Base-by-base conservation (phyloP, 2,113 vertebrate genomes). In the Microtus pennsylvanicus region DNA sequence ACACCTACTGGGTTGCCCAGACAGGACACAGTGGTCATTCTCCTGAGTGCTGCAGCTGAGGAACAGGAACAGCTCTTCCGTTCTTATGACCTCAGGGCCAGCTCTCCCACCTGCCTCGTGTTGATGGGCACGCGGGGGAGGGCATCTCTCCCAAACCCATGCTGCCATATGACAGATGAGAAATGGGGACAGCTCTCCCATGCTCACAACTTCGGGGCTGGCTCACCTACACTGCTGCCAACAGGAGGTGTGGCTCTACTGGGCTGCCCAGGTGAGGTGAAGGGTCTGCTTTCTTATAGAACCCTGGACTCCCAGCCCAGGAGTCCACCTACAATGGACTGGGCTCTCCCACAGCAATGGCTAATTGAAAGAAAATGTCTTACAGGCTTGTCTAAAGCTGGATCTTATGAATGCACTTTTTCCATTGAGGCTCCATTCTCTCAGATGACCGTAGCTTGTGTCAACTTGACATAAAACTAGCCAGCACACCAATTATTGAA, bases 401-500 rank as follows among this genome's bases (percentile, higher is more conserved):
- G n/a, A 74, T 38, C 9, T 74, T 42, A 74, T 11, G 58, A 65
- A 11, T 14, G 26, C 3, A 30, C 19, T 65, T 85, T 85, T 58
- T 45, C 38, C n/a, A 42, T 5, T 42, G 55, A 83, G 55, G 12
- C 22, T 61, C 35, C 55, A 61, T 38, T 14, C 24, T 42, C 58
- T 85, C 24, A 65, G 81, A 45, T 45, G 81, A 85, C 81, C 17
- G 12, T 13, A 45, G 55, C 81, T 63, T 63, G 38, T 85, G 58
- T 45, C 81, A 85, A 85, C 13, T 45, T 65, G 58, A 65, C 26
- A 45, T 85, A 63, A 85, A 77, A 47, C 26, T 30, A 77, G 75
- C 13, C 45, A 47, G 75, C 45, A 77, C 45, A 50, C 24, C 38
- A 95, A 52, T 90, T 92, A 89, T 38, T 82, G 81, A 90, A 95